phyloP scores from a whole-genome alignment of 2,888 invertebrate genomes.

The Phalera bucephala region DNA sequence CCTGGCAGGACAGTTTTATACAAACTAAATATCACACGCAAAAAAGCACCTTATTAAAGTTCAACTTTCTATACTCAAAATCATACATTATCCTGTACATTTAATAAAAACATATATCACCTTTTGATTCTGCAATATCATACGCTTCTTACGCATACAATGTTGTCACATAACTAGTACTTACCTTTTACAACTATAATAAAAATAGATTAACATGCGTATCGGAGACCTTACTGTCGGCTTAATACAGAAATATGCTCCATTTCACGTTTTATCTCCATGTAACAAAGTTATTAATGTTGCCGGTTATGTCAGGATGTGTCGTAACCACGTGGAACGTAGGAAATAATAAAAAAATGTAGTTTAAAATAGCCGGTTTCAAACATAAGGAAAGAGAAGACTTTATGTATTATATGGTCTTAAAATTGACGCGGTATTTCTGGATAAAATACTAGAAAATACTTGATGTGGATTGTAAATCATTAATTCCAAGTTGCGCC shows the following conservation, averaged over 20 bases:
- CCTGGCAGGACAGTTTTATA: no score
- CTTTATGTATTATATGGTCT: background rate
- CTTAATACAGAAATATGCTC: constrained; percentile 4
- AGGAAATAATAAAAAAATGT: background rate
- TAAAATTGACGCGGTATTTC: background rate
- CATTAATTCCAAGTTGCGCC: no score
- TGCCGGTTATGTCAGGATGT: background rate
- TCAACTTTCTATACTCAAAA: no score
- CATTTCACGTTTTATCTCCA: constrained; percentile 1
- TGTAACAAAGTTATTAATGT: constrained; percentile 4
- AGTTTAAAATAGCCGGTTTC: background rate
- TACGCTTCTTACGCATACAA: no score
- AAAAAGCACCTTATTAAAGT: no score
- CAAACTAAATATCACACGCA: no score
- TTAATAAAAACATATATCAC: background rate
- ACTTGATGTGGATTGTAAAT: no score
- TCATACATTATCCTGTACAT: no score
- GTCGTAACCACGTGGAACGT: background rate
- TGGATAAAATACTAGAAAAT: no score
- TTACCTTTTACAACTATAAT: background rate
- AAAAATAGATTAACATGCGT: constrained; percentile 1
- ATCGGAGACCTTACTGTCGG: constrained; percentile 2
- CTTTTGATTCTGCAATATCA: no score
- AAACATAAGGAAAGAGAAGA: background rate
- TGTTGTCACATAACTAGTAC: background rate